phyloP scores from a whole-genome alignment of 2,113 vertebrate species.

The Copsychus sechellarum region DNA sequence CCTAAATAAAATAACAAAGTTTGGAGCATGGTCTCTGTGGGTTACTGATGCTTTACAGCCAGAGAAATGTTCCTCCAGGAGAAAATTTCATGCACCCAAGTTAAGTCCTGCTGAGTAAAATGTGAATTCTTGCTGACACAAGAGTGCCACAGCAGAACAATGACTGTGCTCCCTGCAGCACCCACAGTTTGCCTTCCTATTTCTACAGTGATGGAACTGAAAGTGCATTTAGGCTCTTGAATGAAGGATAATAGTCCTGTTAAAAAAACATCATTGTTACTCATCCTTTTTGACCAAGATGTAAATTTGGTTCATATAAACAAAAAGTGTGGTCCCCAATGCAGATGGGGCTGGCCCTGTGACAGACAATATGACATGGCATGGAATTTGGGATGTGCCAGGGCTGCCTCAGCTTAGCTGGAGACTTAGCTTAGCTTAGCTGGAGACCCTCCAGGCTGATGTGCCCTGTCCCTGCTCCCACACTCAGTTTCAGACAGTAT shows the following conservation, averaged over 20 bases:
- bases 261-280: neutral
- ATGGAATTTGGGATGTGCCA: neutral
- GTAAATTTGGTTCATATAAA: neutral
- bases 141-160: neutral
- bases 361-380: neutral
- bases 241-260: neutral
- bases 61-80: neutral
- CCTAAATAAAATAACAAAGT: neutral
- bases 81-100: neutral
- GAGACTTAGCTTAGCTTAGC: no score
- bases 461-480: neutral
- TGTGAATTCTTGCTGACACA: neutral
- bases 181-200: neutral
- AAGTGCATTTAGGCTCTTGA: neutral
- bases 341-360: neutral
- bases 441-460: neutral
- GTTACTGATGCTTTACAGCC: neutral
- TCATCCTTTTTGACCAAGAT: neutral
- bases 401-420: fast-evolving
- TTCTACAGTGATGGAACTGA: neutral
- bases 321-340: neutral
- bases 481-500: neutral
- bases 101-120: neutral
- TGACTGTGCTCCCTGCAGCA: neutral
- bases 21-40: neutral